These are phyloP conservation scores for Pitta sordida DNA, from an alignment of 2,113 vertebrate genomes.

Conservation along the genomic window DNA sequence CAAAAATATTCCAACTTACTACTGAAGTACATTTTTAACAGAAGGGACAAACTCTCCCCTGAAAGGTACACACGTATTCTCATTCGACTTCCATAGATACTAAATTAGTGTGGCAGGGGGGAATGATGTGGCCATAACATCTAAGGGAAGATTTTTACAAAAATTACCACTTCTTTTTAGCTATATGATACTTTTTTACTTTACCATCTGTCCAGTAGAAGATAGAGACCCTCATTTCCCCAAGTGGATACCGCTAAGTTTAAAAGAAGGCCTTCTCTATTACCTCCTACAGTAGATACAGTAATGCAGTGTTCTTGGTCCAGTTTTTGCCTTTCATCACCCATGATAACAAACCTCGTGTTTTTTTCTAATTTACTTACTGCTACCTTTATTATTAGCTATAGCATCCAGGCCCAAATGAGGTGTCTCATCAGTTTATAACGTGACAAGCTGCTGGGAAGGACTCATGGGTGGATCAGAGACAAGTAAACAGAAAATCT, in stretches of 20 bases:
- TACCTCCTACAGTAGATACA: background rate
- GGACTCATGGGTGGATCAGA: background rate
- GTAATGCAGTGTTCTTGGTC: background rate
- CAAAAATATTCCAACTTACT: background rate
- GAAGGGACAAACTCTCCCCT: background rate
- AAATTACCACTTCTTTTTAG: background rate
- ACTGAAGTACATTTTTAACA: background rate
- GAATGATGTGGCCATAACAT: background rate
- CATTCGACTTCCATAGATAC: background rate
- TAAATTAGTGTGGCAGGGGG: background rate
- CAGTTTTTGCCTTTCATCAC: background rate
- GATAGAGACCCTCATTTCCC: background rate
- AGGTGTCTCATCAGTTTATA: background rate
- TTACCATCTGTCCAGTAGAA: background rate
- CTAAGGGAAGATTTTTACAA: background rate
- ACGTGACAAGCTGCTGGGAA: background rate
- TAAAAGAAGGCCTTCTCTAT: background rate
- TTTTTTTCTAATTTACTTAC: background rate
- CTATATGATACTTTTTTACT: background rate
- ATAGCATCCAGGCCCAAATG: background rate
- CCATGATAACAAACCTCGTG: background rate
- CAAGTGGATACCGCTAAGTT: background rate
- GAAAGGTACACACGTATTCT: fast-evolving
- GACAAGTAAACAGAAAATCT: background rate
- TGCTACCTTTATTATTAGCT: background rate